Percentiles rank a stretch among this genome's conserved stretches.
Evolutionary conservation across 2,113 vertebrate genomes (phyloP).

Genomic region (Phyllopteryx taeniolatus): DNA sequence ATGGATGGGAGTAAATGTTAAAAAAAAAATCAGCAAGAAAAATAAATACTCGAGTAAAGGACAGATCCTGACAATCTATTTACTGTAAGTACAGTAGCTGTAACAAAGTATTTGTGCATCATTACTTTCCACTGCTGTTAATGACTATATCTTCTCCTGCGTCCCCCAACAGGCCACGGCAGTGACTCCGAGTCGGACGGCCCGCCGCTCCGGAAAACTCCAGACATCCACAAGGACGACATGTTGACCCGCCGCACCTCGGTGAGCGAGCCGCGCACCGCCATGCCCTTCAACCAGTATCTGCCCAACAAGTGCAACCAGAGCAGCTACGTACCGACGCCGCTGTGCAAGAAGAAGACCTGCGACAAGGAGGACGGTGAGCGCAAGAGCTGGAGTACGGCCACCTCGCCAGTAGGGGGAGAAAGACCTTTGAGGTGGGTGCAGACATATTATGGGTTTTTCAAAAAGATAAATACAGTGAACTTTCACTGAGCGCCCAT

Average conservation of each 20-base stretch:
- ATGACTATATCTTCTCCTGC: background rate
- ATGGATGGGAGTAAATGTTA: no score
- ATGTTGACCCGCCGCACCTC: constrained; percentile 91
- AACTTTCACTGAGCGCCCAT: no score
- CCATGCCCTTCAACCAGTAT: constrained; percentile 98
- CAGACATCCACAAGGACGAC: constrained; percentile 93
- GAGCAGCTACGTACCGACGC: constrained; percentile 83
- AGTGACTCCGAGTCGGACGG: constrained; percentile 93
- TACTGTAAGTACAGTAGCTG: no score
- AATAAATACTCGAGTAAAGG: no score
- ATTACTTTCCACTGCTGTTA: background rate
- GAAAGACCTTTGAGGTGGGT: constrained; percentile 90
- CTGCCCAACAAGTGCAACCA: constrained; percentile 96
- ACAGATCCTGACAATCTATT: no score
- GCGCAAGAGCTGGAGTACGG: constrained; percentile 89
- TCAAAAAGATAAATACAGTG: no score
- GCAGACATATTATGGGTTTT: background rate
- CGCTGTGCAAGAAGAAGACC: constrained; percentile 79
- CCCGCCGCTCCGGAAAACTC: constrained; percentile 85
- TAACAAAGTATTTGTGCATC: background rate
- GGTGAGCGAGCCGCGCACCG: constrained; percentile 83
- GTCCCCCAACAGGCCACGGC: constrained; percentile 81
- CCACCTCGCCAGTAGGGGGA: constrained; percentile 85
- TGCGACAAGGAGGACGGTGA: constrained; percentile 84
- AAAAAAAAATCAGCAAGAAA: no score